Base-by-base conservation (phyloP, 2,113 vertebrate species). In the Kobus ellipsiprymnus region DNA sequence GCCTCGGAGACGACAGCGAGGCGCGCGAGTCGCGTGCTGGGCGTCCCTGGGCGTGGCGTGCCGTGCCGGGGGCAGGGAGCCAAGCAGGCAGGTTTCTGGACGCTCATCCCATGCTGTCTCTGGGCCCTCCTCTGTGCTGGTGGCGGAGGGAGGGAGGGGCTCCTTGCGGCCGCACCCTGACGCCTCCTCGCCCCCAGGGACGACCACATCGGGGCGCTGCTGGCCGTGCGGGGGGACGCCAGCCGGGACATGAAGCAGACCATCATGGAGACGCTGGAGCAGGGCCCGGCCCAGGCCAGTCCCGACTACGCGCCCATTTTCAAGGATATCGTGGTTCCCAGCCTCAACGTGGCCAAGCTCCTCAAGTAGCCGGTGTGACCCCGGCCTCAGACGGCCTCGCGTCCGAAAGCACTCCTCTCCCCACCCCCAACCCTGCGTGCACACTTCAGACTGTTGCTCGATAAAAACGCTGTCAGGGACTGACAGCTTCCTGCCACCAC, bases 191-290 rank as follows among this genome's bases (percentile, higher is more conserved):
- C 97, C 89, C 89, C 62, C 96, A 99, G 99, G 98, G 99, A 99
- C 82, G 99, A 99, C 48, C 99, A 99, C 97, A 99, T 99, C 30
- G 98, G 99, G 46, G 99, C 99, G 0, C 96, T 99, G 98, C 98
- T 99, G 94, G 99, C 99, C 0, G 98, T 99, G 95, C 99, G 99
- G 1, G 99, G 99, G 0, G 99, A 99, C 7, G 99, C 99, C 98
- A 99, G 99, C 98, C 99, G 99, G 71, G 99, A 99, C 36, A 99
- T 99, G 99, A 99, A 99, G 59, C 99, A 99, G 98, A 99, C 99
- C 86, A 99, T 99, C 98, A 99, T 99, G 3, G 99, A 99, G 95
- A 99, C 99, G 0, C 98, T 99, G 97, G 99, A 99, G 57, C 99
- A 99, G 98, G 99, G 99, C 91, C 98, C 99, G 0, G 98, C 99